Evolutionary conservation across 2,113 vertebrate species (phyloP), one percentile per base, ranked within the genome.

Genomic region (Anser brachyrhynchus): DNA sequence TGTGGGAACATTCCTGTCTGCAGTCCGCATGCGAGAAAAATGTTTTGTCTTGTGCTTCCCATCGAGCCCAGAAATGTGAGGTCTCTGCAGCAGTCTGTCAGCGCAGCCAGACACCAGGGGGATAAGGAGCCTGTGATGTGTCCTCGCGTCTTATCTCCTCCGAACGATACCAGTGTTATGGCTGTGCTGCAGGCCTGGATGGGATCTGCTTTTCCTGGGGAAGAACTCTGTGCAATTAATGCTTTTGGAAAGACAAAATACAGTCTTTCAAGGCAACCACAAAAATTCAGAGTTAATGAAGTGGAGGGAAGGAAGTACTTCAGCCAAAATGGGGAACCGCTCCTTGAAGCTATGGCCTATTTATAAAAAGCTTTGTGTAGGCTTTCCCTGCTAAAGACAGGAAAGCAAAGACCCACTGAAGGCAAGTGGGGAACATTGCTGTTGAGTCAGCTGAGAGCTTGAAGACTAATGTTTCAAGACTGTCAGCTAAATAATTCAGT

Each of bases 1-100:
- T 96, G 95, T 98, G 97, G 95, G 97, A 97, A 97, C 89, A 80
- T 97, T 96, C 76, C 73, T 94, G 54, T 19, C 81, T 66, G 70
- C 4, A 15, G 29, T 52, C 75, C 66, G 81, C n/a, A 0, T 57
- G 67, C 14, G 18, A 96, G 93, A 78, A 83, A 55, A 78, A 91
- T 90, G 77, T 92, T 97, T 95, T 94, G 92, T 95, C 95, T 93
- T 58, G 62, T 22, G 13, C 64, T 84, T 82, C 65, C 72, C 64
- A 6, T 81, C 0, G 2, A 33, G 67, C 57, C 81, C 57, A 89
- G 91, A 93, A 90, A 72, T 2, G 12, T 43, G 13, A 78, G 39
- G 62, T 70, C 54, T 95, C 44, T 73, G 44, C 35, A 89, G 75
- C 85, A 41, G 69, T 54, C 59, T 62, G 18, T 59, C 55, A 46